Base-by-base conservation (phyloP, 2,113 vertebrate species). In the Caranx melampygus region DNA sequence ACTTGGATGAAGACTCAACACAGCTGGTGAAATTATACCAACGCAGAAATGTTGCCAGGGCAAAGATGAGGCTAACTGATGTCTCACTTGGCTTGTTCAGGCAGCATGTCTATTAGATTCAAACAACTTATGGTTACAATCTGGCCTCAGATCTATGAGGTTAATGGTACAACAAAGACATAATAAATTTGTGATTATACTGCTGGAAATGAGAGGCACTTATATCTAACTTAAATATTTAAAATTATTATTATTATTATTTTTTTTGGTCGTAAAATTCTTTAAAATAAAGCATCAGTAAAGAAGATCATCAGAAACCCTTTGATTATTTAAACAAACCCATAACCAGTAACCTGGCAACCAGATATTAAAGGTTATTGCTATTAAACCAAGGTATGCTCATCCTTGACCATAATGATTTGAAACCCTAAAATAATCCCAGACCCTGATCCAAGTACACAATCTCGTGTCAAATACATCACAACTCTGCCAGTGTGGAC, bases 1-100 rank as follows among this genome's bases (percentile, higher is more conserved):
- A 33, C n/a, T 75, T 82, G 37, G 49, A 65, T 31, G 57, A 47
- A 77, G 20, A 75, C 76, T 72, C 14, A 73, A 80, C 70, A 80
- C 79, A 89, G 76, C 84, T 83, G 82, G 59, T 80, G 42, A 82
- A 85, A 81, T 45, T 1, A 87, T 78, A 44, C 71, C 59, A 51
- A 65, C n/a, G 61, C 3, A 59, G 74, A 84, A 21, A 62, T 84
- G 61, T 72, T 88, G 55, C 72, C 54, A 78, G 35, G 82, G 21
- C 51, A 78, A 78, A 77, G 47, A 72, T 44, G 45, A 77, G 34
- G n/a, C 33, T 42, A 66, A 70, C 16, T 88, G 54, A 83, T 79
- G 64, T 83, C 52, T 86, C 82, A 61, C 76, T 84, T 77, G 71
- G 71, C 59, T 80, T 57, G 52, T 71, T 61, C 64, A 60, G 34